Conservation (phyloP, 2,888 invertebrate species). For the Mythimna lalbum region DNA sequence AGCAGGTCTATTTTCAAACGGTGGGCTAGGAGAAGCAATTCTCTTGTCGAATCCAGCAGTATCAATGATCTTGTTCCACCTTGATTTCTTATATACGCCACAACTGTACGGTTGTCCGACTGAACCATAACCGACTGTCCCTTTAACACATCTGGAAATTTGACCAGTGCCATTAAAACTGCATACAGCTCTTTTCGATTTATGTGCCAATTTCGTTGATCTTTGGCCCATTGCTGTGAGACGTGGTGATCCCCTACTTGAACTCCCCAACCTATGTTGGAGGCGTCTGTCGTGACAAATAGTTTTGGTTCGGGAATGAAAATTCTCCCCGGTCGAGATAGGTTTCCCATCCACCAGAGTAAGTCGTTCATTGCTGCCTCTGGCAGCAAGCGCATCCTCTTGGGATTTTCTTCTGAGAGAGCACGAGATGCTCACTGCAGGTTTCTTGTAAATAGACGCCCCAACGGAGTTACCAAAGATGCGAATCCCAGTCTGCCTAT, state of each 20-base stretch:
- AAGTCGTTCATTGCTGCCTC: constrained; percentile 1
- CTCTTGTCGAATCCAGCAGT: neutral
- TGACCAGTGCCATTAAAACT: constrained; percentile 2
- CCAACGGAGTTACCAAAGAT: constrained; percentile 4
- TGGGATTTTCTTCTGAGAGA: neutral
- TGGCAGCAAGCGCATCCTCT: neutral
- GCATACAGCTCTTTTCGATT: constrained; percentile 13
- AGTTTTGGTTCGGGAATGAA: constrained; percentile 4
- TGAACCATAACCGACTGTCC: constrained; percentile 11
- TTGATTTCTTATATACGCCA: constrained; percentile 6
- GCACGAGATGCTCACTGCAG: constrained; percentile 4
- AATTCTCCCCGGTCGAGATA: neutral
- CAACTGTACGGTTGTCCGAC: constrained; percentile 9
- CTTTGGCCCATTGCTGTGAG: constrained; percentile 2
- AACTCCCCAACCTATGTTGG: constrained; percentile 1
- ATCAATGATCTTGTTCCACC: constrained; percentile 10
- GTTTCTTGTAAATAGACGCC: constrained; percentile 15
- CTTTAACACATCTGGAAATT: neutral
- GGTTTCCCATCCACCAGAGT: neutral
- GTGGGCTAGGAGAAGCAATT: constrained; percentile 8
- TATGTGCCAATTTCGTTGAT: constrained; percentile 8
- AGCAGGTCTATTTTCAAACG: constrained; percentile 4
- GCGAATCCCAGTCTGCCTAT: constrained; percentile 10
- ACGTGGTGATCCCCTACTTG: constrained; percentile 2
- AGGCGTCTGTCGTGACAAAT: constrained; percentile 9